Percentiles rank a stretch among this genome's conserved stretches.
phyloP scores from a whole-genome alignment of 1,140 invertebrate species.

The Sycophaga agraensis region DNA sequence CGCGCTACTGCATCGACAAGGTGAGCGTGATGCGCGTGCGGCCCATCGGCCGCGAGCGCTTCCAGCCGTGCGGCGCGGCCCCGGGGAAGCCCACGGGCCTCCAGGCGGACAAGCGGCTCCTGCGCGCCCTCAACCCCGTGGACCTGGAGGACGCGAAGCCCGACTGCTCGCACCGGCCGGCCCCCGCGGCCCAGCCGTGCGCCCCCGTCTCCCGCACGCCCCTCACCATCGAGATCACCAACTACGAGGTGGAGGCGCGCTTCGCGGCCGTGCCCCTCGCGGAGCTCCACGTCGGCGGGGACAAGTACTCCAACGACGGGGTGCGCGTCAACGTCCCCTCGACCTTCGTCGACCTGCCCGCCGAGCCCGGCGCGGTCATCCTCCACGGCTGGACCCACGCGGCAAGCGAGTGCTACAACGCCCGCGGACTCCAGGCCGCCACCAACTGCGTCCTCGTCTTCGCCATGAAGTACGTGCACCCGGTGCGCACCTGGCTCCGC shows the following conservation, averaged over 20 bases:
- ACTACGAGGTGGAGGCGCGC: slow-evolving; percentile 38
- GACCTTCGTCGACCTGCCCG: slow-evolving; percentile 37
- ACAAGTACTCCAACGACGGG: slow-evolving; percentile 42
- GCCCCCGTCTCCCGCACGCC: neutral
- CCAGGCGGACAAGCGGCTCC: slow-evolving; percentile 28
- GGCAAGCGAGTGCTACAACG: slow-evolving; percentile 41
- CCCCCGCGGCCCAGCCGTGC: no score
- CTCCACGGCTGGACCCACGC: slow-evolving; percentile 47
- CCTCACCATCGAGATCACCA: slow-evolving; percentile 42
- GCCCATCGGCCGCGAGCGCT: slow-evolving; percentile 19
- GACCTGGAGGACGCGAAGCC: slow-evolving; percentile 25
- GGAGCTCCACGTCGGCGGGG: slow-evolving; percentile 36
- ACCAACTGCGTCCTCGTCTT: slow-evolving; percentile 45
- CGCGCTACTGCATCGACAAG: slow-evolving; percentile 43
- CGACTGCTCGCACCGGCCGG: slow-evolving; percentile 12
- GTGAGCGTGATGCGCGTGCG: slow-evolving; percentile 32
- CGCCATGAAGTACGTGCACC: slow-evolving; percentile 39
- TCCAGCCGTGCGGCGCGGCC: neutral
- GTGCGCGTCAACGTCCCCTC: slow-evolving; percentile 44
- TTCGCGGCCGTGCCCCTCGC: slow-evolving; percentile 38
- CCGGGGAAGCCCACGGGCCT: neutral
- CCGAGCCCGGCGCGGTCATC: slow-evolving; percentile 31
- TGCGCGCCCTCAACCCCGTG: slow-evolving; percentile 29
- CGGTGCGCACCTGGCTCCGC: slow-evolving; percentile 44
- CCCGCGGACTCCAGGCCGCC: slow-evolving; percentile 44